Base-by-base conservation (phyloP, 1,140 invertebrate genomes). In the Coboldia fuscipes region DNA sequence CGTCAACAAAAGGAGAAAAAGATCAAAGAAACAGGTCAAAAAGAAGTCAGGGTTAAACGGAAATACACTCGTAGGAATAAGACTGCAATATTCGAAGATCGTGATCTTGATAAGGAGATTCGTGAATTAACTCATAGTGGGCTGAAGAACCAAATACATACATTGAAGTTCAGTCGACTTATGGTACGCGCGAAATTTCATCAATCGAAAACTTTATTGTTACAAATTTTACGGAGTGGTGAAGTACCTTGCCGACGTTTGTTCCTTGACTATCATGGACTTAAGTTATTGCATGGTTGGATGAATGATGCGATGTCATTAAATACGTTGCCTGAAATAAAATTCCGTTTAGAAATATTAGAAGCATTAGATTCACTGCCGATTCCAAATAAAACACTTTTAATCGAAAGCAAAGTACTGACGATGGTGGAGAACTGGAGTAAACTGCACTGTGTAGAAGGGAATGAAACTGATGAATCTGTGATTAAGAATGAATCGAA, bases 251-350 rank as follows among this genome's bases (percentile, higher is more conserved):
- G 73, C 57, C 70, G 80, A 13, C 60, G 89, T 18, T 62, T 96
- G 18, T 94, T 96, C 55, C 60, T 96, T 12, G 90, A 94, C 60
- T 96, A 96, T 59, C 85, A 94, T 49, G 90, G 89, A 1, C 60
- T 97, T 19, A 63, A 79, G 8, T 56, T 96, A 17, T 62, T 97
- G 26, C 86, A 86, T 62, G 83, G 80, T 27, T 96, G 90, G 72
- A 92, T 93, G 68, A 69, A 72, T 42, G 75, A 81, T 46, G 62
- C 71, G 8, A 59, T 65, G 9, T 70, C 46, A 57, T 72, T 32
- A 21, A 44, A 51, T 31, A 13, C 20, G 10, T 17, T 22, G 16
- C 14, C 16, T 20, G 22, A 47, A 20, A 45, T 54, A 22, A 43
- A 57, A 45, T 65, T 57, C 44, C 80, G 83, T 27, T 42, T 71